Evolutionary conservation across 2,113 vertebrate species (phyloP), one percentile per base, ranked within the genome.

Genomic region (Andinoacara biseriatus): DNA sequence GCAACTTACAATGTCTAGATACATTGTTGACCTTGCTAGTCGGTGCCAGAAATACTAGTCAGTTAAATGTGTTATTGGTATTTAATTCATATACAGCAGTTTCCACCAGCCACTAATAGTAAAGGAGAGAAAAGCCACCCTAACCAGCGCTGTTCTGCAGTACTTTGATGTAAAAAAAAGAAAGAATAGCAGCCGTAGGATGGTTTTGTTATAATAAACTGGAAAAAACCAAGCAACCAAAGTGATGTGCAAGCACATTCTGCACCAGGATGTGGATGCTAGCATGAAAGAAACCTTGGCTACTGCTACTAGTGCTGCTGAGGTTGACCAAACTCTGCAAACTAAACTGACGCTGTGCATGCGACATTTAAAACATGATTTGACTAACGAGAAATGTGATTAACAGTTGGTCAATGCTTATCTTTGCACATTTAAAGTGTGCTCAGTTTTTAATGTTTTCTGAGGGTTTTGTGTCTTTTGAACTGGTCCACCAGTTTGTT

Each of bases 281-380:
- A 49, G 43, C 65, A 69, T 49, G 43, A 49, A 20, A 49, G 15
- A 49, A 49, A 9, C 22, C 22, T 49, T 67, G 43, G 65, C 43
- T 69, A 69, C 15, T 69, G 65, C 43, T 69, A 5, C 65, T 69
- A 49, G 65, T 49, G 43, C 40, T 69, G 5, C 49, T 69, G 65
- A 49, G 65, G 43, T 69, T 69, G 49, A 43, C 65, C 65, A 69
- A 49, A 49, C 40, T 49, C 63, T 49, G 63, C 24, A 69, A 69
- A 69, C 40, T 69, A 69, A 24, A 5, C 40, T 29, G 10, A 49
- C 26, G 29, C 24, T 29, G 24, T 69, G 15, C 46, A 18, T 49
- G 43, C 40, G 26, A 49, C 40, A 49, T 29, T 29, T 52, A 18
- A n/a, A 54, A n/a, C 52, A 54, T 17, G 8, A 56, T 56, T 54